phyloP scores from a whole-genome alignment of 1,140 invertebrate genomes.

The Thalassaphorura encarpata region DNA sequence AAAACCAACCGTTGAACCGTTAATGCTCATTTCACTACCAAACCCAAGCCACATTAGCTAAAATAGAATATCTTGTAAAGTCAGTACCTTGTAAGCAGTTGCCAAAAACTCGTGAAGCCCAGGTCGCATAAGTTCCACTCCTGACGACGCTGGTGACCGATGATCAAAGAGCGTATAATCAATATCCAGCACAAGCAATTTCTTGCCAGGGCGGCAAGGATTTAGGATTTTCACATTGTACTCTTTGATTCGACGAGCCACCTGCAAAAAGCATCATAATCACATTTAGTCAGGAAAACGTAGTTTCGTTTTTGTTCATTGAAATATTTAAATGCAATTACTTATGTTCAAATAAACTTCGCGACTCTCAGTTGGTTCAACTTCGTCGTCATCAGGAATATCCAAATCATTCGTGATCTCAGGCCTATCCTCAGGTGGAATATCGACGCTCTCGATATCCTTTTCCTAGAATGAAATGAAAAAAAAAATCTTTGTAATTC shows the following conservation, averaged over 20 bases:
- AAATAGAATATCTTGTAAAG: background rate
- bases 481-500: no score
- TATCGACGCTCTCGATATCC: constrained; percentile 67
- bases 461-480: no score
- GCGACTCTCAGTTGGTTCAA: constrained; percentile 66
- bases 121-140: constrained; percentile 84
- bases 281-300: no score
- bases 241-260: constrained; percentile 25
- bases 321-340: no score
- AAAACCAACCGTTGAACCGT: background rate
- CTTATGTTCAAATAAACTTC: constrained; percentile 50
- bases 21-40: background rate
- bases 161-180: constrained; percentile 74
- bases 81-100: constrained; percentile 66
- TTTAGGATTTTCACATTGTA: constrained; percentile 28
- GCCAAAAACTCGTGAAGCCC: constrained; percentile 90
- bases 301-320: no score
- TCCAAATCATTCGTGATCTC: constrained; percentile 37
- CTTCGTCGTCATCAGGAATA: constrained; percentile 52
- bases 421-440: constrained; percentile 36
- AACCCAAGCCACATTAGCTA: background rate
- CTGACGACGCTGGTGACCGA: constrained; percentile 76
- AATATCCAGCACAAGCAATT: constrained; percentile 88
- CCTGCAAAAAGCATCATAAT: no score
- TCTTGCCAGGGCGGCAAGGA: constrained; percentile 49